Evolutionary conservation across 2,797 vertebrate genomes (phyloP), one percentile per base, ranked within the genome.

Genomic region (Simalia tracyae): DNA sequence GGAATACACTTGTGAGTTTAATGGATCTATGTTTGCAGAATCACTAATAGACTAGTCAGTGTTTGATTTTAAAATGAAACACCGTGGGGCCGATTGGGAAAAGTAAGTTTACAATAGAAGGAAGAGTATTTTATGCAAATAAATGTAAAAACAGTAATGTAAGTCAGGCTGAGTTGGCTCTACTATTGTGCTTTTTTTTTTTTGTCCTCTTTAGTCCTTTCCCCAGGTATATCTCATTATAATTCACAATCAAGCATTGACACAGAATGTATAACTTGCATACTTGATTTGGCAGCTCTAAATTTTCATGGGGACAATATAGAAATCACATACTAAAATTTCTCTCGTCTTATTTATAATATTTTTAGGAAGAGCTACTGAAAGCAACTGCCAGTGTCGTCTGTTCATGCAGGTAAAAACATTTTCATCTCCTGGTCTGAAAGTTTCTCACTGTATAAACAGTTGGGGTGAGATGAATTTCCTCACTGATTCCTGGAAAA

Each of bases 341-440:
- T 14, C 31, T 89, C 3, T n/a, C 5, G 11, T 63, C 1, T 90
- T 31, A 90, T 31, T 94, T 61, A 11, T 95, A 22, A 95, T 92
- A 11, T 5, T 94, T 93, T 26, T 95, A 99, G 99, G 99, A 99
- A 97, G 99, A 99, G 94, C 97, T 99, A 1, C 93, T 99, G 94
- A 99, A 99, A 97, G 99, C 99, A 90, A 98, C 99, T 92, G 98
- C 98, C 91, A 99, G 98, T 61, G 98, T 99, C 0, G 98, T 99
- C 93, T 98, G 98, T 89, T 98, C 98, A 11, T 99, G 98, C 98
- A 98, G 98, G 99, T 99, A 94, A 90, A 97, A 94, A 61, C 14
- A 89, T 92, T 87, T n/a, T 24, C 4, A 3, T 87, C 8, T 60
- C 24, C 56, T 28, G 4, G 12, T 76, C 89, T 91, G 81, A 64